These are phyloP conservation scores for Dermatophagoides farinae DNA, from an alignment of 1,140 invertebrate species.

Conservation along the genomic window DNA sequence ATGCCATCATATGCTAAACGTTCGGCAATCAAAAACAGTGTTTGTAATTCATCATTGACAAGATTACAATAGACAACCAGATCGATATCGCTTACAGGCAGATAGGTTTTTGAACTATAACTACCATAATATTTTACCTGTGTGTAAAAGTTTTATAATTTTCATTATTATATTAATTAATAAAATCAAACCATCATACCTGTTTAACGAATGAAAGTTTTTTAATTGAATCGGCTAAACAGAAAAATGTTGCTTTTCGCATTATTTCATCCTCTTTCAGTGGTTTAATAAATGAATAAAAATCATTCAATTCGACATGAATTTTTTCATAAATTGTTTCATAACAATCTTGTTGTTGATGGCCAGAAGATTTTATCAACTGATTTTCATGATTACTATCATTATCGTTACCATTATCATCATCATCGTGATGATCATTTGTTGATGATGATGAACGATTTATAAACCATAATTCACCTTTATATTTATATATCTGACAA, in stretches of 20 bases:
- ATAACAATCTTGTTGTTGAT: not conserved
- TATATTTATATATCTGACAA: not conserved
- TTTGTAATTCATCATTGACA: slow-evolving; percentile 67
- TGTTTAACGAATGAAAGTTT: not conserved
- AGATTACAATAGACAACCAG: slow-evolving; percentile 85
- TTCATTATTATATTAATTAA: not conserved
- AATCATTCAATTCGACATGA: slow-evolving; percentile 90
- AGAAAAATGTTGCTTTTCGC: slow-evolving; percentile 26
- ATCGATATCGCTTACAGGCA: slow-evolving; percentile 93
- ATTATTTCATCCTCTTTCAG: slow-evolving; percentile 67
- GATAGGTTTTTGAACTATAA: slow-evolving; percentile 78
- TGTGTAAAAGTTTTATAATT: slow-evolving; percentile 41
- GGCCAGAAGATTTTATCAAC: no score
- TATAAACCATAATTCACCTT: not conserved
- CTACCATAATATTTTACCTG: slow-evolving; percentile 48
- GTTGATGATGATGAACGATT: not conserved
- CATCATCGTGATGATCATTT: not conserved
- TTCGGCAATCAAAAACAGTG: slow-evolving; percentile 30
- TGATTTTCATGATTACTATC: no score
- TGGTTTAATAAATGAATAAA: slow-evolving; percentile 78
- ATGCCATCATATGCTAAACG: slow-evolving; percentile 41
- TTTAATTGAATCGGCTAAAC: not conserved
- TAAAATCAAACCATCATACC: not conserved
- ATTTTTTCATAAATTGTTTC: slow-evolving; percentile 31
- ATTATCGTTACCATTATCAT: no score